phyloP scores from a whole-genome alignment of 2,888 invertebrate species.

The Andrena minutula region DNA sequence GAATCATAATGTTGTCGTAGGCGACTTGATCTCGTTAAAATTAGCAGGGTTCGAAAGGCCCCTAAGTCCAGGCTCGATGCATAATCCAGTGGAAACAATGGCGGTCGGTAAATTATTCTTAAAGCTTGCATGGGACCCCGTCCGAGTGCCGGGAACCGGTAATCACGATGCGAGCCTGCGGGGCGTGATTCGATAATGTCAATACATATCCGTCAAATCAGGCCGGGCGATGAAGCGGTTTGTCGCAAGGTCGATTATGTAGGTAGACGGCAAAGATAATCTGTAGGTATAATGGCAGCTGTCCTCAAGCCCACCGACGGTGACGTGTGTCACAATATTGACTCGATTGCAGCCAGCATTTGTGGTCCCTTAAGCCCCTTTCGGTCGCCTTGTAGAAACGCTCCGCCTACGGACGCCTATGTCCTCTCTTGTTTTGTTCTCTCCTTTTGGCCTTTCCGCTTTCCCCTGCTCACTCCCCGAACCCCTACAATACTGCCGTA shows the following conservation, averaged over 20 bases:
- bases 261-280: slow-evolving; percentile 56
- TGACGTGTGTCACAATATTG: slow-evolving; percentile 71
- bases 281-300: slow-evolving; percentile 53
- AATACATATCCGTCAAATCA: slow-evolving; percentile 40
- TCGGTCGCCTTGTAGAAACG: slow-evolving; percentile 33
- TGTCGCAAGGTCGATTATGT: slow-evolving; percentile 50
- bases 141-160: neutral
- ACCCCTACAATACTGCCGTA: neutral
- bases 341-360: slow-evolving; percentile 49
- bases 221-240: slow-evolving; percentile 8
- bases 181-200: slow-evolving; percentile 35
- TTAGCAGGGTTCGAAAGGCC: no score
- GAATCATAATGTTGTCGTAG: no score
- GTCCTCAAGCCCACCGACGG: slow-evolving; percentile 41
- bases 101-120: neutral
- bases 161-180: neutral
- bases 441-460: neutral
- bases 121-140: neutral
- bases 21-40: no score
- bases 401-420: slow-evolving; percentile 51
- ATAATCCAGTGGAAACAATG: neutral
- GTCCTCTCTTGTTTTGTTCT: neutral
- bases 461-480: neutral
- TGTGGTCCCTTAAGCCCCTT: slow-evolving; percentile 46
- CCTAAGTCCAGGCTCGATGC: neutral